These are phyloP conservation scores for Hippasteria phrygiana DNA, from an alignment of 53 echinoderm and acorn worm species.

Conservation along the genomic window DNA sequence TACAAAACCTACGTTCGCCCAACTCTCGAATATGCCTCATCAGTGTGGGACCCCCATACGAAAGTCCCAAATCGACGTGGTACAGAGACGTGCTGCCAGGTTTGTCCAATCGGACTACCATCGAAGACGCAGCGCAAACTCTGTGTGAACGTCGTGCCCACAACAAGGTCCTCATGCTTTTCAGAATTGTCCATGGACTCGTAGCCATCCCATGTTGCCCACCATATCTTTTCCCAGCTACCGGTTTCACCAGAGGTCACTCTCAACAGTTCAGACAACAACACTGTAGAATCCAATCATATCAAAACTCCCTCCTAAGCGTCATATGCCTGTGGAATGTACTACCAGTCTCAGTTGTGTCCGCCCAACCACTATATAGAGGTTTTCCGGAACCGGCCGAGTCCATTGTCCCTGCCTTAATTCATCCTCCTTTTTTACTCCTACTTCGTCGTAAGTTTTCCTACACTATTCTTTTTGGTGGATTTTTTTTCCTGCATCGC, in stretches of 20 bases:
- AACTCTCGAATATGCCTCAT: slow-evolving; percentile 59
- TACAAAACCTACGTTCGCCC: slow-evolving; percentile 62
- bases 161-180: slow-evolving; percentile 43
- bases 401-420: too few relatives aligned
- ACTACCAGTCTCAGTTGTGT: too few relatives aligned
- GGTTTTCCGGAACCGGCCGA: too few relatives aligned
- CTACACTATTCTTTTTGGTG: too few relatives aligned
- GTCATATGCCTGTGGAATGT: too few relatives aligned
- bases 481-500: too few relatives aligned
- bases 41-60: slow-evolving; percentile 61
- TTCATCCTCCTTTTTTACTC: too few relatives aligned
- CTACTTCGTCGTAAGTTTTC: too few relatives aligned
- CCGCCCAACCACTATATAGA: too few relatives aligned
- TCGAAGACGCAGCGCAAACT: slow-evolving; percentile 46
- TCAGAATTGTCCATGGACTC: slow-evolving; percentile 44
- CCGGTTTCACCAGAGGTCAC: slow-evolving; percentile 34
- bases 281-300: slow-evolving; percentile 28
- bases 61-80: slow-evolving; percentile 34
- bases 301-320: too few relatives aligned
- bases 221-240: not conserved
- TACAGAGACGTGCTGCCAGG: slow-evolving; percentile 54
- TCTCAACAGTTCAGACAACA: slow-evolving; percentile 27
- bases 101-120: slow-evolving; percentile 56
- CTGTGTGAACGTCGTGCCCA: not conserved
- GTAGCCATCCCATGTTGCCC: slow-evolving; percentile 59